phyloP scores from a whole-genome alignment of 2,113 vertebrate species.

The Hiodon tergisus region DNA sequence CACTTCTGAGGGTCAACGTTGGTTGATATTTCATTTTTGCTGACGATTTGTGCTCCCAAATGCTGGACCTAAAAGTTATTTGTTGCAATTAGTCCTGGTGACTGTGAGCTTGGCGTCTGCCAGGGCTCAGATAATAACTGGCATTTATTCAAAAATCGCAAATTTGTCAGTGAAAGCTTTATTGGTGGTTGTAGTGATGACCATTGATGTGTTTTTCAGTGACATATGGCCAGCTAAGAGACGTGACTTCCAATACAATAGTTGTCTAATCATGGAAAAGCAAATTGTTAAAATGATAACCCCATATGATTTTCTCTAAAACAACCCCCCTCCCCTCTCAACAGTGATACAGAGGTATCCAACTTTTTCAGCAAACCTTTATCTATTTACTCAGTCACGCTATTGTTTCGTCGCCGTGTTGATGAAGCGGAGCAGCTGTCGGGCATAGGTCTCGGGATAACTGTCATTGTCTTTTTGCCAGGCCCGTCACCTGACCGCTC shows the following conservation, averaged over 20 bases:
- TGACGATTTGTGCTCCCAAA: not conserved
- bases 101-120: not conserved
- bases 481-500: not conserved
- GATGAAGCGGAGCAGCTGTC: not conserved
- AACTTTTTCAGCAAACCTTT: not conserved
- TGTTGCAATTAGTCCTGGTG: not conserved
- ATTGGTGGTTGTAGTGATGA: no score
- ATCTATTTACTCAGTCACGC: not conserved
- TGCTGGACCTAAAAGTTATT: constrained; percentile 9
- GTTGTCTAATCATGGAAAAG: no score
- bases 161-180: no score
- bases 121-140: no score
- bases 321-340: no score
- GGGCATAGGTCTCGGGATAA: not conserved
- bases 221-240: no score
- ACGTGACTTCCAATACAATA: no score
- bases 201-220: no score
- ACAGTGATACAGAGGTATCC: no score
- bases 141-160: no score
- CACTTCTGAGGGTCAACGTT: not conserved
- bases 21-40: not conserved
- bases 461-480: not conserved
- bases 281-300: no score
- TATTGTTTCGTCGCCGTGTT: not conserved
- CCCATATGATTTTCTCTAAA: no score